These are phyloP conservation scores for Ameiurus melas DNA, from an alignment of 2,113 vertebrate species.

Conservation along the genomic window DNA sequence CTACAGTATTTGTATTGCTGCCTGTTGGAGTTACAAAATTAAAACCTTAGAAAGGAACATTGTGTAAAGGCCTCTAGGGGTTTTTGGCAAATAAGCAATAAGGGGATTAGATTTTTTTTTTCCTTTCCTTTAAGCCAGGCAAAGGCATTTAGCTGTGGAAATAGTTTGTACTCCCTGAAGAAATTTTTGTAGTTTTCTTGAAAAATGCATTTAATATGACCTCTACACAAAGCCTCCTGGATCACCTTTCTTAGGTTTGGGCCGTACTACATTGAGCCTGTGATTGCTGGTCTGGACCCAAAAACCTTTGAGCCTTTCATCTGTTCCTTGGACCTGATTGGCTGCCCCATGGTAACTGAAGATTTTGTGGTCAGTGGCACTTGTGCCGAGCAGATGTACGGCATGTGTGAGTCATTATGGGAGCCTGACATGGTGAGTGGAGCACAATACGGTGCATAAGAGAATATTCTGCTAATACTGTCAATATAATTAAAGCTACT, in stretches of 20 bases:
- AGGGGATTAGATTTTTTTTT: not conserved
- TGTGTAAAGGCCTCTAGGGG: not conserved
- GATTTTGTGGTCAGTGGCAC: constrained; percentile 97
- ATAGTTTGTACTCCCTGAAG: not conserved
- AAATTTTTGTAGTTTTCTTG: not conserved
- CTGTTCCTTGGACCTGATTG: constrained; percentile 93
- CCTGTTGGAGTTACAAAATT: not conserved
- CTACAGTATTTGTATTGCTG: not conserved
- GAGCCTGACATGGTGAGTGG: constrained; percentile 90
- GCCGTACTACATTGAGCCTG: constrained; percentile 94
- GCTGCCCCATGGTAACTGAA: constrained; percentile 95
- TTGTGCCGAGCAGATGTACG: constrained; percentile 96
- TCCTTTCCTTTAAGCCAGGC: not conserved
- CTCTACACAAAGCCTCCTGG: not conserved
- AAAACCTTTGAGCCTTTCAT: constrained; percentile 90
- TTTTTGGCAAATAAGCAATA: not conserved
- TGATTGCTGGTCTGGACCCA: constrained; percentile 92
- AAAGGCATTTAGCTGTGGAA: not conserved
- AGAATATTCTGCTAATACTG: not conserved
- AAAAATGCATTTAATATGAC: not conserved
- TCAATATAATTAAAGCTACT: not conserved
- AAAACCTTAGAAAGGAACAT: not conserved
- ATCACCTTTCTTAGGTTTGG: constrained; percentile 79
- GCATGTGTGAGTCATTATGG: constrained; percentile 98
- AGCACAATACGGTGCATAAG: not conserved